A percentile compares a stretch with the other conserved stretches of the same genome.
Evolutionary conservation across 1,140 invertebrate genomes (phyloP).

Genomic region (Frieseomelitta varia): DNA sequence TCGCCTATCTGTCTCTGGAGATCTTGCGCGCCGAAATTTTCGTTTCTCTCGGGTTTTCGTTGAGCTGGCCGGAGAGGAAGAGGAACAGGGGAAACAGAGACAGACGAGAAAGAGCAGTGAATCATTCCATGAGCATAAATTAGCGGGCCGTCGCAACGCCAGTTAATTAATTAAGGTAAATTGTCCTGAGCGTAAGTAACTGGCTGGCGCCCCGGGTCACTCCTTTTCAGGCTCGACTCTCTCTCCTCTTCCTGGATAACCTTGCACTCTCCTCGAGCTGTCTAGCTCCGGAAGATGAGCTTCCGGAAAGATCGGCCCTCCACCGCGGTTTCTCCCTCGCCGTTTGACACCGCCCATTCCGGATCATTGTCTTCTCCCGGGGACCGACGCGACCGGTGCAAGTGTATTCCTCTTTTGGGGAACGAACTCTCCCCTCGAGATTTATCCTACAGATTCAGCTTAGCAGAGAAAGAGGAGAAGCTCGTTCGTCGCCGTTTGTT

Average conservation of each 20-base stretch:
- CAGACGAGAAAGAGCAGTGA: slow-evolving; percentile 66
- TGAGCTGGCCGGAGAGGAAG: slow-evolving; percentile 20
- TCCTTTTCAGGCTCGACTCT: slow-evolving; percentile 23
- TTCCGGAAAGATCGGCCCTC: slow-evolving; percentile 38
- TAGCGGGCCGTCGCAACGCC: slow-evolving; percentile 75
- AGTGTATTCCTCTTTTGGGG: slow-evolving; percentile 4
- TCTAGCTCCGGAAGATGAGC: slow-evolving; percentile 50
- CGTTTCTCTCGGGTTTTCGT: background rate
- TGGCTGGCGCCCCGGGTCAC: slow-evolving; percentile 66
- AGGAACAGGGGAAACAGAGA: background rate
- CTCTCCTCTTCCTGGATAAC: background rate
- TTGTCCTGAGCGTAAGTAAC: slow-evolving; percentile 80
- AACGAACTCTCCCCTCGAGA: slow-evolving; percentile 18
- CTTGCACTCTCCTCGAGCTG: slow-evolving; percentile 45
- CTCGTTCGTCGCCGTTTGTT: background rate
- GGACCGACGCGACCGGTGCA: background rate
- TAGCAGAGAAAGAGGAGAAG: background rate
- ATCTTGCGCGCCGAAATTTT: slow-evolving; percentile 46
- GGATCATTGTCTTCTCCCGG: slow-evolving; percentile 30
- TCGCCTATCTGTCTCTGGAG: slow-evolving; percentile 37
- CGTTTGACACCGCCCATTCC: slow-evolving; percentile 15
- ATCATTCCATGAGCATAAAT: slow-evolving; percentile 80
- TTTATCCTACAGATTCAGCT: background rate
- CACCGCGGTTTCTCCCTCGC: slow-evolving; percentile 43
- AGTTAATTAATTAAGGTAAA: slow-evolving; percentile 81